Evolutionary conservation across 92 coral and sea anemone genomes (phyloP), one percentile per base, ranked within the genome.

Genomic region (Meandrina meandrites): DNA sequence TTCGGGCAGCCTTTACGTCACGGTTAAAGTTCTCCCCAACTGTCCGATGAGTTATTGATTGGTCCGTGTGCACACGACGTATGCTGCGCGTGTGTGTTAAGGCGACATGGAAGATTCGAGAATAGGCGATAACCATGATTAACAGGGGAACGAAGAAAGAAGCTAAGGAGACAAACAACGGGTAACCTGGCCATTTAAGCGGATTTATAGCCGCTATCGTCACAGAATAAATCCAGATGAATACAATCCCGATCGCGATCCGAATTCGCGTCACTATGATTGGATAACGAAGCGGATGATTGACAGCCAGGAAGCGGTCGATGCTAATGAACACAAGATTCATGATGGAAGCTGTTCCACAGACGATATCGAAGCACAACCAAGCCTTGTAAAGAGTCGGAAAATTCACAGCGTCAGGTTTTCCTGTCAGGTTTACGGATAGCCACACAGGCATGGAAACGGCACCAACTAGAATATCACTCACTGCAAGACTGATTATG

Each of bases 1-100:
- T 95, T 36, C 96, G 95, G 1, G 96, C 94, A 12, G 98, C 98
- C 68, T 95, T 95, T 34, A 95, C 36, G 68, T 95, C 93, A n/a
- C 85, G 91, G 27, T 87, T 90, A 57, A 89, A 91, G 34, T 76
- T 90, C 36, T 81, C 94, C 73, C 84, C 51, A 42, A 54, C 76
- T 45, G 91, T 74, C 27, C 90, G 88, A 34, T 72, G 68, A 56
- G 87, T 78, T 50, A 84, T 86, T 22, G 82, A 75, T 76, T 76
- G 87, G 31, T 40, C 89, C 60, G 88, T 10, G 60, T 87, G 91
- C 21, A 89, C 90, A 53, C 92, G 96, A 70, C 94, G 94, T 51
- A 95, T 87, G 53, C 89, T 78, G 24, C 96, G 96, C 16, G 93
- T 86, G 36, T 95, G 98, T 21, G 89, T 87, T 36, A 92, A 79